These are phyloP conservation scores for Gila orcuttii DNA, from an alignment of 2,113 vertebrate genomes.

Conservation along the genomic window DNA sequence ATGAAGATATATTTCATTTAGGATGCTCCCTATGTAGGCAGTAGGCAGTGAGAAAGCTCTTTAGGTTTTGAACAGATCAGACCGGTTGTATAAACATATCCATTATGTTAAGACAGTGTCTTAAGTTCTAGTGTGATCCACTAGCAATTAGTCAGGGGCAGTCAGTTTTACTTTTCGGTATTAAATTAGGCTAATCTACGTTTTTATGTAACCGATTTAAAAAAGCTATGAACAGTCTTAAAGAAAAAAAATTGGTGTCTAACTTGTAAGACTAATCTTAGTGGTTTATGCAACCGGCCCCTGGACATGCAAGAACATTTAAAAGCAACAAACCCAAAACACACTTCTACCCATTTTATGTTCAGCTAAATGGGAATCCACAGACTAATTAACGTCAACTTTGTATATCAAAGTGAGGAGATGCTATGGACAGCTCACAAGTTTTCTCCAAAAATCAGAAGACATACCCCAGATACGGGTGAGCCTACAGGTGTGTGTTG, in stretches of 20 bases:
- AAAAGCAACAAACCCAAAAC: not conserved
- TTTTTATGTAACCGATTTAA: too few relatives aligned
- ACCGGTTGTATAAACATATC: too few relatives aligned
- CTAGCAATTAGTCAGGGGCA: too few relatives aligned
- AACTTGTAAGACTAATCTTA: too few relatives aligned
- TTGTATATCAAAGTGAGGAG: not conserved
- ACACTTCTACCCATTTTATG: not conserved
- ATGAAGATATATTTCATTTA: not conserved
- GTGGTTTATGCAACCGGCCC: too few relatives aligned
- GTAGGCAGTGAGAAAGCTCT: not conserved
- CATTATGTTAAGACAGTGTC: too few relatives aligned
- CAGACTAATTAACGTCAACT: not conserved
- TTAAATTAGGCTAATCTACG: too few relatives aligned
- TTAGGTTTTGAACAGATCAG: not conserved
- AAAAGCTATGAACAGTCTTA: too few relatives aligned
- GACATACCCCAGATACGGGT: not conserved
- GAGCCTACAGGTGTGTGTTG: conserved; percentile 58
- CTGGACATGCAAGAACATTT: not conserved
- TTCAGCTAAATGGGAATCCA: not conserved
- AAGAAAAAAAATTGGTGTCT: too few relatives aligned
- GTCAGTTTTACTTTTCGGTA: too few relatives aligned
- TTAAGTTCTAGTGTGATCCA: too few relatives aligned
- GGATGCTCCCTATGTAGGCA: not conserved
- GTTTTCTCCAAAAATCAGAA: not conserved
- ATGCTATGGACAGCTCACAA: not conserved